Percentiles rank a stretch among this genome's conserved stretches.
Evolutionary conservation across 2,113 vertebrate species (phyloP).

Genomic region (Nycticorax nycticorax): DNA sequence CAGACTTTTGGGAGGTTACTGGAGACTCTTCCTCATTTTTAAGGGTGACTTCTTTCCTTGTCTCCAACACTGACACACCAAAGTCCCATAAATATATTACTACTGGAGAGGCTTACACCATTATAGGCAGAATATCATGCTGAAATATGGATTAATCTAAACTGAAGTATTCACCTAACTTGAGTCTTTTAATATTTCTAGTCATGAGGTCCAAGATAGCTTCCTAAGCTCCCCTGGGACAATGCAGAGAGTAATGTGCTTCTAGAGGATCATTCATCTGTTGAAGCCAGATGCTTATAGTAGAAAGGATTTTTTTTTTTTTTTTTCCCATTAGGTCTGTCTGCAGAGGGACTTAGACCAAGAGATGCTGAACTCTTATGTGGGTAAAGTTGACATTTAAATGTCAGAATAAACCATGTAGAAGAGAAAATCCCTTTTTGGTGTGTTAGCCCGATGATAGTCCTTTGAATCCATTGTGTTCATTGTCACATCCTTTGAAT

Average conservation of each 20-base stretch:
- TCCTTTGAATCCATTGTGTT: not conserved
- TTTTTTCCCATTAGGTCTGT: not conserved
- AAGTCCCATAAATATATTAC: not conserved
- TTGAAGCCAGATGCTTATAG: not conserved
- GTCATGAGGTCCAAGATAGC: not conserved
- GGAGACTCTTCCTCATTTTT: not conserved
- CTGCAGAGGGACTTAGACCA: not conserved
- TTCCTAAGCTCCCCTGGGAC: not conserved
- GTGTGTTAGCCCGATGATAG: not conserved
- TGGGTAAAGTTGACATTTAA: not conserved
- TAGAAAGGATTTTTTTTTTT: not conserved
- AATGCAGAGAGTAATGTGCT: not conserved
- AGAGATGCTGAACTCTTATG: not conserved
- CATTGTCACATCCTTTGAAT: not conserved
- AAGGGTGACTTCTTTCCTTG: not conserved
- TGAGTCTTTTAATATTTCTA: not conserved
- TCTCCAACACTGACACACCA: not conserved
- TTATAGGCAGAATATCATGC: not conserved
- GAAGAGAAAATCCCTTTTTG: not conserved
- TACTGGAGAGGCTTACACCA: not conserved
- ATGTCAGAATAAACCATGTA: not conserved
- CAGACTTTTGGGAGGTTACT: not conserved
- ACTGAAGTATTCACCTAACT: not conserved
- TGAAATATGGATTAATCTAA: not conserved
- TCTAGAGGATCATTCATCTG: not conserved